Evolutionary conservation across 2,113 vertebrate genomes (phyloP).

Genomic region (Pipra filicauda): DNA sequence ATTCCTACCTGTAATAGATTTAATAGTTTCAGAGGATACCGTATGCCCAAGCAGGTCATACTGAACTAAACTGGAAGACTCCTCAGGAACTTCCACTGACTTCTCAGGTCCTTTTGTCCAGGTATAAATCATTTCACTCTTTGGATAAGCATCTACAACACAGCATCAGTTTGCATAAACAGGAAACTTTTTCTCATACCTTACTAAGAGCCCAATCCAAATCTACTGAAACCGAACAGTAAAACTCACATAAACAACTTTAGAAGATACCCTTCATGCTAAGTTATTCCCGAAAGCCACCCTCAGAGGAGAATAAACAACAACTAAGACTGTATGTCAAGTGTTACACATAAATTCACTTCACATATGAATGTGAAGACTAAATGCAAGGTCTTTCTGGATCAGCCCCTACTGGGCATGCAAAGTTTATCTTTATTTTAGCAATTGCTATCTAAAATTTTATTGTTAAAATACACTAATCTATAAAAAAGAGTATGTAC

Average conservation of each 20-base stretch:
- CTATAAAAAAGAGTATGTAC: neutral
- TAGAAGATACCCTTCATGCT: neutral
- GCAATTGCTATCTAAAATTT: neutral
- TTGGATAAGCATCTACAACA: conserved; percentile 94
- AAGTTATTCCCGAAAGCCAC: neutral
- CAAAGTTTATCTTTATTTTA: neutral
- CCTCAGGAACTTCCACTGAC: conserved; percentile 95
- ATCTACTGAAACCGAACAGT: neutral
- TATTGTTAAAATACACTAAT: neutral
- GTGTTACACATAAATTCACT: neutral
- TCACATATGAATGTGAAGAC: neutral
- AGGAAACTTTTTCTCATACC: neutral
- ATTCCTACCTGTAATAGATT: conserved; percentile 93
- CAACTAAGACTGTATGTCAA: neutral
- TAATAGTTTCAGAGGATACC: conserved; percentile 93
- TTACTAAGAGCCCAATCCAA: neutral
- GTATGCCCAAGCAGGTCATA: conserved; percentile 97
- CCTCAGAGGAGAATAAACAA: neutral
- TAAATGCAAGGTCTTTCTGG: neutral
- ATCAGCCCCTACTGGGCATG: neutral
- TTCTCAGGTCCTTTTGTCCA: conserved; percentile 97
- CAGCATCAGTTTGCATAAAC: conserved; percentile 36
- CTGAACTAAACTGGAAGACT: conserved; percentile 97
- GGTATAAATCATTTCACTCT: conserved; percentile 97
- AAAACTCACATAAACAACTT: neutral